Evolutionary conservation across 1,140 invertebrate species (phyloP), one percentile per base, ranked within the genome.

Genomic region (Cotesia vestalis): DNA sequence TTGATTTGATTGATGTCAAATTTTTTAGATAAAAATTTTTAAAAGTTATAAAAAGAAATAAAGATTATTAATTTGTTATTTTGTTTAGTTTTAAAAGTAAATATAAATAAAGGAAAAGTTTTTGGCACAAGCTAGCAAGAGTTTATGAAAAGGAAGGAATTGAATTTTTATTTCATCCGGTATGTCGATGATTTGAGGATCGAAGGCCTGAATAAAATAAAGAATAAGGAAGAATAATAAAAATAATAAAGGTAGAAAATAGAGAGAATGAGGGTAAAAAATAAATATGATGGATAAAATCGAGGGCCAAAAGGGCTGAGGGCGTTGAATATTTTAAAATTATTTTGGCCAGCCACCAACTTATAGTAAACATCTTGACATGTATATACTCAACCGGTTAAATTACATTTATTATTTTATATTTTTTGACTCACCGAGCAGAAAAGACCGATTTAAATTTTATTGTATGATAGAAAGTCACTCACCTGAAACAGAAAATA

Each of bases 361-460:
- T 80, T 79, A 82, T 81, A 79, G 79, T 81, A 78, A 85, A 84
- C 79, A 84, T 83, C 80, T 85, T 81, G 78, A 83, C 78, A 82
- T 85, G 78, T 83, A 80, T 81, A 83, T 83, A 79, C 80, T 78
- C 78, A 74, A 76, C 67, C 74, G 76, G 73, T 80, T 81, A 81
- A 84, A 85, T 84, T 81, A 71, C 79, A 75, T 82, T 82, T 78
- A 77, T 72, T 74, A 72, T 73, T 76, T 63, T 72, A 27, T 27
- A 27, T 27, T 27, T 27, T 27, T 27, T 27, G 27, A 62, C 60
- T 62, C 20, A 62, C 60, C 60, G 3, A 27, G 27, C 27, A 27
- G 27, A 27, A 27, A 1, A 27, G 27, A 27, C 27, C 27, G 27
- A 27, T 27, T 27, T 64, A 4, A 68, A 66, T 68, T 69, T 60